A percentile compares a stretch with the other conserved stretches of the same genome.
Evolutionary conservation across 2,888 invertebrate species (phyloP).

Genomic region (Lypha dubia): DNA sequence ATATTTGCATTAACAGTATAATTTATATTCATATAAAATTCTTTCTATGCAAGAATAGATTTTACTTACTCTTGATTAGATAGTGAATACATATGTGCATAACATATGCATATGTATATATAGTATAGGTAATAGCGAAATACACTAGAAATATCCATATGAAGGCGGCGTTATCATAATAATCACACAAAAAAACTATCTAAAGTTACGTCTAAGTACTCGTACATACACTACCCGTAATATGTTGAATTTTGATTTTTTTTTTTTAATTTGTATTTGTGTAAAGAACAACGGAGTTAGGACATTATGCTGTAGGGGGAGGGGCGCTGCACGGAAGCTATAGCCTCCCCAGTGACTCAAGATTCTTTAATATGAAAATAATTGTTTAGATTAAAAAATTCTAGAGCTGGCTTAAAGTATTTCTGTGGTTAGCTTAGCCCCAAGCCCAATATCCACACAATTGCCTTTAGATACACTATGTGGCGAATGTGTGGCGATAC

Average conservation of each 20-base stretch:
- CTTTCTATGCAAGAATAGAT: constrained; percentile 44
- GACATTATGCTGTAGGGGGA: no score
- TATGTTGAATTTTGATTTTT: neutral
- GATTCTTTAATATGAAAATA: no score
- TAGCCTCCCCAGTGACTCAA: no score
- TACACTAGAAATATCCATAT: neutral
- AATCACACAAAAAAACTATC: neutral
- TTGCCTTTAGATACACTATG: no score
- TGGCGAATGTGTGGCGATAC: no score
- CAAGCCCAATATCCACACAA: no score
- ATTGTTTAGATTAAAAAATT: no score
- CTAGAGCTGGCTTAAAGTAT: no score
- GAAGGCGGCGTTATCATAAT: constrained; percentile 20
- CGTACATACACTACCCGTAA: neutral
- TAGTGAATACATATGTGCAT: constrained; percentile 19
- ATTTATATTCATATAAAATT: constrained; percentile 28
- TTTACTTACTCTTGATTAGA: constrained; percentile 68
- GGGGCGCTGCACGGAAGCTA: no score
- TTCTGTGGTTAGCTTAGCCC: no score
- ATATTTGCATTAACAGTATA: constrained; percentile 52
- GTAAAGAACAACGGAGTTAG: neutral
- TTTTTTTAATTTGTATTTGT: constrained; percentile 5
- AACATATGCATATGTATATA: neutral
- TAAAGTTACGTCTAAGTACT: neutral
- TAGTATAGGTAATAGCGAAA: constrained; percentile 8